A percentile compares a stretch with the other conserved stretches of the same genome.
These are phyloP conservation scores for Sylvilagus bachmani DNA, from an alignment of 2,113 vertebrate genomes.

Conservation along the genomic window DNA sequence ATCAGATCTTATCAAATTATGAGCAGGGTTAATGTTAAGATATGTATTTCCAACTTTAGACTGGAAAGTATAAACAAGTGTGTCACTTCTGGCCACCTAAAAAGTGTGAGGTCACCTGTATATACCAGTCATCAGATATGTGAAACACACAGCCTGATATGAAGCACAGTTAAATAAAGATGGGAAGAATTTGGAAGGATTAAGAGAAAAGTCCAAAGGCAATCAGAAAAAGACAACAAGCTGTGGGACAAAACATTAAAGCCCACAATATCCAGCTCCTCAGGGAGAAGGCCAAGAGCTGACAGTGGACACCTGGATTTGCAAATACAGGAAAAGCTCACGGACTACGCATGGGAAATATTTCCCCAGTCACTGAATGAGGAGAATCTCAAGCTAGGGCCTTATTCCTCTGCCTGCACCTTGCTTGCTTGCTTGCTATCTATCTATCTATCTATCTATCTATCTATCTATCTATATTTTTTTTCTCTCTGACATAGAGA, in stretches of 20 bases:
- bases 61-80: constrained; percentile 32
- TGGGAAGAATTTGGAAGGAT: constrained; percentile 20
- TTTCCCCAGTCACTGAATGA: neutral
- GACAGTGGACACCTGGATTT: neutral
- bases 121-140: neutral
- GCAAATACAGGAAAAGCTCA: neutral
- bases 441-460: too few species aligned
- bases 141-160: neutral
- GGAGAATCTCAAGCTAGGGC: neutral
- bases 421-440: too few species aligned
- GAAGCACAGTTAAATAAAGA: constrained; percentile 16
- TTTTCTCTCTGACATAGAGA: neutral
- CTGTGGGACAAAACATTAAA: neutral
- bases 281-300: neutral
- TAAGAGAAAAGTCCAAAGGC: constrained; percentile 9
- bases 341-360: neutral
- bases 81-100: neutral
- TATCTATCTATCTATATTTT: neutral
- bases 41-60: neutral
- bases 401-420: neutral
- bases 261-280: neutral
- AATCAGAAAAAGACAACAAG: constrained; percentile 46
- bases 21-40: neutral
- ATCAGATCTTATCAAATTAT: neutral
- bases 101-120: neutral